Base-by-base conservation (phyloP, 2,797 vertebrate species). In the Danio kyathit region DNA sequence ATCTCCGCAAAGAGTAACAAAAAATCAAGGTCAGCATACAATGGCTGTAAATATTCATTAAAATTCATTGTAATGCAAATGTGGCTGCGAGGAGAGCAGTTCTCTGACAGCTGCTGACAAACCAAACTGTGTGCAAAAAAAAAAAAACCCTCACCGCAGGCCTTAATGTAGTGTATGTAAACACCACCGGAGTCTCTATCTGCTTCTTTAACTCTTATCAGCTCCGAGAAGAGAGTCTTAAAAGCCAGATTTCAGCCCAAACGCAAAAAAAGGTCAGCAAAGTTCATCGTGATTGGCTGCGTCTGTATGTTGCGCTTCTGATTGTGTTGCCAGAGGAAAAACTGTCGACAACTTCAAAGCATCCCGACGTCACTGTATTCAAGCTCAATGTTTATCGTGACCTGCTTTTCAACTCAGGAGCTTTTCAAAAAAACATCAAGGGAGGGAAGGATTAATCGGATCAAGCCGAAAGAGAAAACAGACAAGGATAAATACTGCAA, bases 61-160 rank as follows among this genome's bases (percentile, higher is more conserved):
- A 91, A 90, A 92, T 93, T 92, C 92, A 94, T 93, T 89, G 90
- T 90, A 86, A 94, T 95, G 93, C 91, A 94, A 92, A 94, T 94
- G 88, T 88, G 65, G 74, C 81, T 79, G 86, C 84, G 85, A 86
- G 56, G 40, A 83, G 76, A 52, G 83, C 83, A 9, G 78, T 13
- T 6, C 87, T 80, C 87, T 94, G 94, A 94, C 94, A 94, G 94
- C 81, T 84, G 76, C 90, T 92, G 91, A 92, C 92, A 92, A 69
- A 54, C 78, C 57, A 74, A 82, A 87, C 85, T 89, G 86, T 85
- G 78, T 54, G 75, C 60, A 48, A 74, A 64, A 74, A 14, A 54
- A 57, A n/a, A n/a, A 57, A 46, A 4, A 44, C 61, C n/a, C 29
- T 29, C 66, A 78, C 54, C 9, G 21, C 73, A 52, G 43, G 51